Conservation (phyloP, 2,888 invertebrate genomes). For the Trichogramma evanescens region DNA sequence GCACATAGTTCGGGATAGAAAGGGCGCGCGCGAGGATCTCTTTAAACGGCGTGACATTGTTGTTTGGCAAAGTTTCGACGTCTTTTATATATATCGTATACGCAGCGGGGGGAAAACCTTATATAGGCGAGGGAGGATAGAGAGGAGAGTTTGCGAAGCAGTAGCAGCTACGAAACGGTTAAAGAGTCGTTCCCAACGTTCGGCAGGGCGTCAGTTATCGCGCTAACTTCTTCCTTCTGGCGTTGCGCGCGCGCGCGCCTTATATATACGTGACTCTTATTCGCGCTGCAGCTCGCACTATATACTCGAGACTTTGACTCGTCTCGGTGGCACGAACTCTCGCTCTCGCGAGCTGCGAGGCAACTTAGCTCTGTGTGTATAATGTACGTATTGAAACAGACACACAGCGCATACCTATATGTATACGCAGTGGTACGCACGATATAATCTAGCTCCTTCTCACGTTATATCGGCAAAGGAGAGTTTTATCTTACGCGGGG, state of each 20-base stretch:
- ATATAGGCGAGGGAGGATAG: too few species aligned
- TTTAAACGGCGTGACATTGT: constrained; percentile 2
- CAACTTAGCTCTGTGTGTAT: too few species aligned
- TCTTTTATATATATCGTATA: too few species aligned
- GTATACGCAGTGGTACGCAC: too few species aligned
- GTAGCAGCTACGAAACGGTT: neutral
- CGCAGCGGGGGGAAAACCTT: too few species aligned
- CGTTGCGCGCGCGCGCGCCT: neutral
- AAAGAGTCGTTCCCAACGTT: neutral
- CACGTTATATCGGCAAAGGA: too few species aligned
- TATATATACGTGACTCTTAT: constrained; percentile 7
- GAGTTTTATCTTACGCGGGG: too few species aligned
- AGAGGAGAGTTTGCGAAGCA: neutral
- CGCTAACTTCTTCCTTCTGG: neutral
- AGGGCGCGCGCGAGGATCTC: neutral
- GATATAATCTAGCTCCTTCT: too few species aligned
- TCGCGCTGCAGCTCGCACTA: neutral
- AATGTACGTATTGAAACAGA: too few species aligned
- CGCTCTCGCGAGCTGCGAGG: neutral
- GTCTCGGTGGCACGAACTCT: neutral
- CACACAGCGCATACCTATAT: too few species aligned
- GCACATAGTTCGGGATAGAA: neutral
- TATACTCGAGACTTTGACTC: neutral
- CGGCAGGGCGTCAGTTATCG: neutral
- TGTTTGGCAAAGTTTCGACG: constrained; percentile 4